A percentile compares a stretch with the other conserved stretches of the same genome.
Evolutionary conservation across 2,888 invertebrate species (phyloP).

Genomic region (Harpalus rubripes): DNA sequence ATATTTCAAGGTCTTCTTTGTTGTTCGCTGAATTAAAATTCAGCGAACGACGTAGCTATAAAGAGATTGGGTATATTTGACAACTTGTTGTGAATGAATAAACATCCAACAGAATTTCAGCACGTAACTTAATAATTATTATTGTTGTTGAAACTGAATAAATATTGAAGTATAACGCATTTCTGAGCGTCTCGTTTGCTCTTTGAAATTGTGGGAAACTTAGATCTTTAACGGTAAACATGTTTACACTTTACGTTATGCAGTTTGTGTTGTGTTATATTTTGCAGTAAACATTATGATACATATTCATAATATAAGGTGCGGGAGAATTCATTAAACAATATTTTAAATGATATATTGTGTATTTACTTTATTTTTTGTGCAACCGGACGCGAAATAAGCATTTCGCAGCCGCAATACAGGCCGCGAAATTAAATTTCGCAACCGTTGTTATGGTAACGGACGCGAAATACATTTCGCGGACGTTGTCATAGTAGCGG

Average conservation of each 20-base stretch:
- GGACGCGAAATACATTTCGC: too few relatives aligned
- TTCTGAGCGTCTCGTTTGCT: not conserved
- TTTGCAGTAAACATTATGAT: not conserved
- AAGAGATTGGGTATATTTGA: slow-evolving; percentile 49
- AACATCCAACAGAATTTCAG: slow-evolving; percentile 12
- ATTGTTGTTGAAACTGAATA: slow-evolving; percentile 23
- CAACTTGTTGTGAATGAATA: slow-evolving; percentile 46
- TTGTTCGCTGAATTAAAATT: slow-evolving; percentile 40
- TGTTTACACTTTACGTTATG: not conserved
- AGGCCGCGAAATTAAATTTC: too few relatives aligned
- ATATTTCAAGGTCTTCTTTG: slow-evolving; percentile 37
- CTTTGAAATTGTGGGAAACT: not conserved
- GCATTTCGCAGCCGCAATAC: too few relatives aligned
- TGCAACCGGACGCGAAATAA: too few relatives aligned
- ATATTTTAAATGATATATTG: too few relatives aligned
- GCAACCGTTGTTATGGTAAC: too few relatives aligned
- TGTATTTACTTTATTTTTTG: too few relatives aligned
- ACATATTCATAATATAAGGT: not conserved
- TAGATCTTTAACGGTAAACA: not conserved
- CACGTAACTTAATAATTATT: slow-evolving; percentile 37
- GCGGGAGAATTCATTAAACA: too few relatives aligned
- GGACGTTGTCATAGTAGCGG: too few relatives aligned
- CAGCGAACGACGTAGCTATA: slow-evolving; percentile 21
- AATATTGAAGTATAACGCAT: not conserved
- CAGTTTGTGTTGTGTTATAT: not conserved